A percentile compares a stretch with the other conserved stretches of the same genome.
These are phyloP conservation scores for Myiopsitta monachus DNA, from an alignment of 2,113 vertebrate species.

Conservation along the genomic window DNA sequence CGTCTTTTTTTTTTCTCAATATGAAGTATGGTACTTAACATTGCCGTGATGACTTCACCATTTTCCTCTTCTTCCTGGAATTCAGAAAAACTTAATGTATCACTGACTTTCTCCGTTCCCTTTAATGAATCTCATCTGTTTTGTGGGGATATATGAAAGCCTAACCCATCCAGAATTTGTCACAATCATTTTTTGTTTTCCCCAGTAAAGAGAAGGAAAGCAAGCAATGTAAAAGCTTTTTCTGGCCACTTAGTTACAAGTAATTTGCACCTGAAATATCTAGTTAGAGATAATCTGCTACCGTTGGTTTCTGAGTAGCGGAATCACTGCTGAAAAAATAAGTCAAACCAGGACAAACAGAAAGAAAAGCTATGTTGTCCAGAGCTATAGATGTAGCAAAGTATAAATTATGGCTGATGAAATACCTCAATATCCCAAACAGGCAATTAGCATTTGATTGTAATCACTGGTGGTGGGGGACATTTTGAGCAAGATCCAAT, in stretches of 20 bases:
- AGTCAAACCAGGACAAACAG: neutral
- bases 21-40: neutral
- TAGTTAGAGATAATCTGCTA: neutral
- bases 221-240: neutral
- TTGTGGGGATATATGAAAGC: neutral
- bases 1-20: too few species aligned
- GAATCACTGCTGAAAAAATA: neutral
- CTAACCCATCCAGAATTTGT: neutral
- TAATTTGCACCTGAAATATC: neutral
- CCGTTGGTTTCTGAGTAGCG: neutral
- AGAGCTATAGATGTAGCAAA: neutral
- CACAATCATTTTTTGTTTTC: neutral
- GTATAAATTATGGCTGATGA: neutral
- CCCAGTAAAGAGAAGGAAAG: neutral
- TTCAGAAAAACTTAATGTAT: neutral
- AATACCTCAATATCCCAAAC: neutral
- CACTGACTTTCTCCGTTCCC: neutral
- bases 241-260: neutral
- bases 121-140: neutral
- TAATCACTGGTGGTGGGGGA: fast-evolving
- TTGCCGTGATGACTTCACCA: neutral
- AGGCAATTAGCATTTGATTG: neutral
- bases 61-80: neutral
- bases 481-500: neutral
- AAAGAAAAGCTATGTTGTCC: neutral